Evolutionary conservation across 2,888 invertebrate species (phyloP).

Genomic region (Drosophila kanekoi): DNA sequence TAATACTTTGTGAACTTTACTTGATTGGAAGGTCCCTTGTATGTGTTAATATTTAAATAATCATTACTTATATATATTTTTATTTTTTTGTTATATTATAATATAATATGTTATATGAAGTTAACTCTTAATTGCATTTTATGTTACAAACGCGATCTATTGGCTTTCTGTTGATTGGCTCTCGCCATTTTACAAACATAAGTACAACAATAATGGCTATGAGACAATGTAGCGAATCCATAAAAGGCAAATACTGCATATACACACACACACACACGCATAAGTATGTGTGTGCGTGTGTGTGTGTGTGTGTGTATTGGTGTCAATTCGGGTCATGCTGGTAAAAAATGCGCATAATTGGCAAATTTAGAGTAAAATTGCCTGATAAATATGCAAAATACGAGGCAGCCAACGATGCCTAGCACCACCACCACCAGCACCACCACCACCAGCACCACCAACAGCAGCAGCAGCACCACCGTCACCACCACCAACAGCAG

Average conservation of each 20-base stretch:
- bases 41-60: no score
- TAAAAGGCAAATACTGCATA: conserved; percentile 48
- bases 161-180: conserved; percentile 25
- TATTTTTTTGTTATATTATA: no score
- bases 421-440: conserved; percentile 2
- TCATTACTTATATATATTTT: no score
- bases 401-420: conserved; percentile 19
- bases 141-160: neutral
- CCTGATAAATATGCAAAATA: conserved; percentile 73
- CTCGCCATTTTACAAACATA: conserved; percentile 42
- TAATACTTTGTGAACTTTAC: no score
- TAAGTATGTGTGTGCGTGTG: conserved; percentile 7
- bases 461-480: neutral
- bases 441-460: conserved; percentile 1
- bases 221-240: conserved; percentile 68
- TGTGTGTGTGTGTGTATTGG: conserved; percentile 29
- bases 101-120: no score
- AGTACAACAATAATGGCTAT: conserved; percentile 48
- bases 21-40: no score
- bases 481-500: neutral
- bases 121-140: no score
- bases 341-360: conserved; percentile 77
- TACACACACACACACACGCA: conserved; percentile 8
- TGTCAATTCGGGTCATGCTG: conserved; percentile 71
- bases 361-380: conserved; percentile 77